phyloP scores from a whole-genome alignment of 2,797 vertebrate genomes.

The Crocidura indochinensis region DNA sequence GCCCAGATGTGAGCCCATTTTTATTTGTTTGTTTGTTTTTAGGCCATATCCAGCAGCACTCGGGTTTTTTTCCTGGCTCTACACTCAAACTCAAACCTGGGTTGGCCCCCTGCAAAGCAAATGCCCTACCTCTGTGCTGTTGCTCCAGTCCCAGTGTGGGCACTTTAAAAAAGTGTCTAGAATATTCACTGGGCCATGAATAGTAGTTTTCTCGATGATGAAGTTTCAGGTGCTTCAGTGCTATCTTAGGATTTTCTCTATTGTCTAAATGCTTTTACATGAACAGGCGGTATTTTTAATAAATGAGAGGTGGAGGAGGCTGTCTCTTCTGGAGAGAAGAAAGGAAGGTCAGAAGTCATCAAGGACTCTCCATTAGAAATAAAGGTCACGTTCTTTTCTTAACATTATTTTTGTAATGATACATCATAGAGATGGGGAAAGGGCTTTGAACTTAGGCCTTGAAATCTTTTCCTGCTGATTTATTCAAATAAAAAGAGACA shows the following conservation, averaged over 20 bases:
- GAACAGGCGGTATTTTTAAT: constrained; percentile 71
- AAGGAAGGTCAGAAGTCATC: constrained; percentile 68
- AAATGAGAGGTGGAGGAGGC: constrained; percentile 24
- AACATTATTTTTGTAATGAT: constrained; percentile 69
- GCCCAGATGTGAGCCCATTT: no score
- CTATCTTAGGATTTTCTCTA: constrained; percentile 40
- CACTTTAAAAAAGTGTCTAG: background rate
- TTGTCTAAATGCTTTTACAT: constrained; percentile 48
- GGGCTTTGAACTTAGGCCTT: constrained; percentile 57
- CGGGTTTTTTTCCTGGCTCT: no score
- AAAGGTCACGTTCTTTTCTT: constrained; percentile 78
- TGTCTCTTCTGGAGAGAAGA: constrained; percentile 68
- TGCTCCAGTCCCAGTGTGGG: background rate
- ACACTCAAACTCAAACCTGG: no score
- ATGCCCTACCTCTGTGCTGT: no score
- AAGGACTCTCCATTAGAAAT: constrained; percentile 74
- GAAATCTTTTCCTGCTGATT: constrained; percentile 66
- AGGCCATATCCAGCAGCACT: no score
- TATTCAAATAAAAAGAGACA: constrained; percentile 72
- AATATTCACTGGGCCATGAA: constrained; percentile 20
- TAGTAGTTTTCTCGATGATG: background rate
- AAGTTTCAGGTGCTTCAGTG: constrained; percentile 56
- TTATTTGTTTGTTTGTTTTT: no score
- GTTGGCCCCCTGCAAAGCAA: no score
- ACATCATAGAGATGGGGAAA: constrained; percentile 54